Evolutionary conservation across 2,888 invertebrate species (phyloP).

Genomic region (Nephrotoma appendiculata): DNA sequence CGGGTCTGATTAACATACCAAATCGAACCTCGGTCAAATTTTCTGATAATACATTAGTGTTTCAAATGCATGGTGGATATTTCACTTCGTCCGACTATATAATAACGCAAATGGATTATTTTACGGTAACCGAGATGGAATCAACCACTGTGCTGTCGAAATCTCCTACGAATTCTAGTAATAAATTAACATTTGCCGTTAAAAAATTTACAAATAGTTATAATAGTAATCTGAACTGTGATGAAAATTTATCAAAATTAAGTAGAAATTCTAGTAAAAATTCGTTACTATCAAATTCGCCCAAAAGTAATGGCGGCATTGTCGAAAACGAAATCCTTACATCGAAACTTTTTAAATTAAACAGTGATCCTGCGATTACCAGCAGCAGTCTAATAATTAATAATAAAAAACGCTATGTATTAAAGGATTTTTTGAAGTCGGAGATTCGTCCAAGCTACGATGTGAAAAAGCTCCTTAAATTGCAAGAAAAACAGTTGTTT

Average conservation of each 20-base stretch:
- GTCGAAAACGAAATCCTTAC: not conserved
- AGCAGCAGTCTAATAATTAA: not conserved
- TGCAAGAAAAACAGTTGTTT: slow-evolving; percentile 55
- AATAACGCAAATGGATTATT: not conserved
- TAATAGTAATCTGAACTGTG: slow-evolving; percentile 1
- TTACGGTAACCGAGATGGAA: not conserved
- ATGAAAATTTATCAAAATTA: slow-evolving; percentile 1
- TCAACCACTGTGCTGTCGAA: not conserved
- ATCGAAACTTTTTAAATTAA: not conserved
- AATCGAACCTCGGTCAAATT: slow-evolving; percentile 20
- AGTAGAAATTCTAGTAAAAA: slow-evolving; percentile 3
- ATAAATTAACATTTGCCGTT: not conserved
- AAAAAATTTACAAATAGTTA: not conserved
- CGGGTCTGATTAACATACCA: slow-evolving; percentile 57
- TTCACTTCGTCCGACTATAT: slow-evolving; percentile 47
- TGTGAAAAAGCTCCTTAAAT: slow-evolving; percentile 49
- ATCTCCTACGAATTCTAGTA: not conserved
- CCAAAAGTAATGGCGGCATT: not conserved
- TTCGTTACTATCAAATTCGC: not conserved
- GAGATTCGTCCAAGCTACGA: slow-evolving; percentile 62
- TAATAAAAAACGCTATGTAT: slow-evolving; percentile 24
- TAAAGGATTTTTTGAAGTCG: slow-evolving; percentile 35
- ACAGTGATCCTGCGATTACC: not conserved
- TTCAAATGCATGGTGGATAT: slow-evolving; percentile 76
- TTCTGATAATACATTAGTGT: slow-evolving; percentile 45